Percentiles rank a stretch among this genome's conserved stretches.
These are phyloP conservation scores for Gonocerus acuteangulatus DNA, from an alignment of 2,888 invertebrate species.

Conservation along the genomic window DNA sequence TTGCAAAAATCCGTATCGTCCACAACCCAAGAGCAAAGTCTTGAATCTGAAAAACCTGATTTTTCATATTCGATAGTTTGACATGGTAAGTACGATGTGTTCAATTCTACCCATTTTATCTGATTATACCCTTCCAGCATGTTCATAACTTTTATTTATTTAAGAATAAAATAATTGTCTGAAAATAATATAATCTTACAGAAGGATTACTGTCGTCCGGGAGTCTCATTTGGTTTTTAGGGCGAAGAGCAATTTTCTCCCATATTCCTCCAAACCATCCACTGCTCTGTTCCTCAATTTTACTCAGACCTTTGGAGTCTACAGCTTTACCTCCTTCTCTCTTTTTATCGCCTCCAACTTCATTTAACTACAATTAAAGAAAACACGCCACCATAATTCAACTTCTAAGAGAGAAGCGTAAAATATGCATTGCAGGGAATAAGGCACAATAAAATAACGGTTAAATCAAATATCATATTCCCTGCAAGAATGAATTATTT, in stretches of 20 bases:
- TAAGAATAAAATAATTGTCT: no score
- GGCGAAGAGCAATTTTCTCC: slow-evolving; percentile 70
- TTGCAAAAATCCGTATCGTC: no score
- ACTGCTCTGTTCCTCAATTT: slow-evolving; percentile 32
- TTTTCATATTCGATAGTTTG: no score
- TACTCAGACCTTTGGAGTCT: slow-evolving; percentile 8
- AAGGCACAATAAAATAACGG: not conserved
- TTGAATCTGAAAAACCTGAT: no score
- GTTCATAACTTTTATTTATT: no score
- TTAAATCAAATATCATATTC: not conserved
- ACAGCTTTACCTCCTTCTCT: slow-evolving; percentile 1
- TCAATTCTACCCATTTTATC: no score
- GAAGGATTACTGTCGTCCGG: slow-evolving; percentile 90
- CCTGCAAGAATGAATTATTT: not conserved
- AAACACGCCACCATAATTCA: slow-evolving; percentile 2
- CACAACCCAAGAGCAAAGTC: no score
- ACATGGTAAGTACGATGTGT: no score
- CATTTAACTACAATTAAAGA: slow-evolving; percentile 43
- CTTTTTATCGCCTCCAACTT: slow-evolving; percentile 42
- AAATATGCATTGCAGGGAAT: not conserved
- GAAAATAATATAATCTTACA: slow-evolving; percentile 48
- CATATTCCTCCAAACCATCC: slow-evolving; percentile 85
- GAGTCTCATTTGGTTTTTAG: slow-evolving; percentile 90
- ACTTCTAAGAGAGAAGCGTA: not conserved
- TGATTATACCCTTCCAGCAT: no score